phyloP scores from a whole-genome alignment of 2,888 invertebrate species.

The Cyrtodaria siliqua region DNA sequence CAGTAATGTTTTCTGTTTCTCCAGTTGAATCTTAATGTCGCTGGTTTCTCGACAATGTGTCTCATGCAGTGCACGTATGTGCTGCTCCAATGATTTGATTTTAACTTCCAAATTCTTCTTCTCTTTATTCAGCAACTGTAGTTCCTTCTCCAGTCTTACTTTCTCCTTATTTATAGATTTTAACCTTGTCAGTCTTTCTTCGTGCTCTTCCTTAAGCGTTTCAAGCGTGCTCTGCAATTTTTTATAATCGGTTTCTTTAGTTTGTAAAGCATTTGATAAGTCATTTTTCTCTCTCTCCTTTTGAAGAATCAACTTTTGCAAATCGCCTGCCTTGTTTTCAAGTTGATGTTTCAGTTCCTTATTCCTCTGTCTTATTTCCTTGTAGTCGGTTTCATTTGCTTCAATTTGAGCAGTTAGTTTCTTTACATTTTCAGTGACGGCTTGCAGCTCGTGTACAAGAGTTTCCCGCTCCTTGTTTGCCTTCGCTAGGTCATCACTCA shows the following conservation, averaged over 20 bases:
- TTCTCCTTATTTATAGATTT: slow-evolving; percentile 57
- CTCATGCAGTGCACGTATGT: slow-evolving; percentile 45
- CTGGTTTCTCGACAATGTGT: slow-evolving; percentile 42
- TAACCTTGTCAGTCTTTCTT: slow-evolving; percentile 53
- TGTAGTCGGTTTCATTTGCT: slow-evolving; percentile 47
- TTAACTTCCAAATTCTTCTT: slow-evolving; percentile 52
- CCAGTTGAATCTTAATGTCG: slow-evolving; percentile 40
- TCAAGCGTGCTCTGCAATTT: slow-evolving; percentile 53
- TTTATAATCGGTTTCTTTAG: slow-evolving; percentile 56
- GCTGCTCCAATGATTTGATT: slow-evolving; percentile 53
- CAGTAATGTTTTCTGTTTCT: slow-evolving; percentile 47
- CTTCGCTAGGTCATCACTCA: slow-evolving; percentile 50
- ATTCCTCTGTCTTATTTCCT: slow-evolving; percentile 51
- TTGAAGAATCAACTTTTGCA: slow-evolving; percentile 40
- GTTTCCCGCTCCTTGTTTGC: slow-evolving; percentile 44
- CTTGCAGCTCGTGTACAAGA: slow-evolving; percentile 41
- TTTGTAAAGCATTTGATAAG: slow-evolving; percentile 37
- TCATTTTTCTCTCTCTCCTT: slow-evolving; percentile 57
- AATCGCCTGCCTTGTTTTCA: slow-evolving; percentile 42
- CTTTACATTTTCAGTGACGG: slow-evolving; percentile 47
- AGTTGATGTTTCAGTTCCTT: slow-evolving; percentile 45
- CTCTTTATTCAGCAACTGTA: slow-evolving; percentile 44
- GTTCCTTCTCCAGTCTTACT: slow-evolving; percentile 51
- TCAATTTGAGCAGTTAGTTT: slow-evolving; percentile 46
- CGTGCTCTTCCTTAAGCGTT: slow-evolving; percentile 61